Conservation (phyloP, 2,797 vertebrate species). For the Oreortyx pictus region DNA sequence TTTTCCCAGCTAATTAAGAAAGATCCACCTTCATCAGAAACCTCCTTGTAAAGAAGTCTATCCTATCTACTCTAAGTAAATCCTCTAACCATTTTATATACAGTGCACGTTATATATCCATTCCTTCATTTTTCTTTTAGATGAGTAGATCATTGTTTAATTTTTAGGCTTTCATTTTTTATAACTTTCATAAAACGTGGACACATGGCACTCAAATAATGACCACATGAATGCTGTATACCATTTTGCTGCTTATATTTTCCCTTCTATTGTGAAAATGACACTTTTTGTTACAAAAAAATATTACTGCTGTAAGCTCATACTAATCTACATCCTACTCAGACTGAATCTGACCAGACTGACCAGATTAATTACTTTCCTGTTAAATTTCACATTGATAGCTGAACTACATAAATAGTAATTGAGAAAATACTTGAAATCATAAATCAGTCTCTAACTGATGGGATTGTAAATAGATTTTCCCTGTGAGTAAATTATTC, state of each 20-base stretch:
- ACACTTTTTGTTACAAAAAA: background rate
- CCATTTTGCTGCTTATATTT: background rate
- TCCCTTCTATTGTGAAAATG: background rate
- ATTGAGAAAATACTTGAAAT: background rate
- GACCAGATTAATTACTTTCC: background rate
- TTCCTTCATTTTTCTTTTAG: background rate
- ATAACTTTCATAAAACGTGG: background rate
- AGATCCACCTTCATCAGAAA: background rate
- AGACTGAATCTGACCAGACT: background rate
- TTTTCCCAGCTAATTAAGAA: background rate
- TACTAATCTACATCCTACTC: background rate
- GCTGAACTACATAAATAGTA: background rate
- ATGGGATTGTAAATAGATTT: background rate
- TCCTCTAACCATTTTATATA: background rate
- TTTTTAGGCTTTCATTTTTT: slow-evolving; percentile 4
- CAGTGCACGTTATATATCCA: background rate
- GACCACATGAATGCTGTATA: background rate
- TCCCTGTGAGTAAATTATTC: background rate
- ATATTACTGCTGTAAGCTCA: rapidly evolving
- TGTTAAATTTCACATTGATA: background rate
- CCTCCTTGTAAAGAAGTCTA: background rate
- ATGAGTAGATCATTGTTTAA: background rate
- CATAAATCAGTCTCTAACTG: background rate
- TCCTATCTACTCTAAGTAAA: background rate
- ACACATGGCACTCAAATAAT: background rate